These are phyloP conservation scores for Hydrophis major DNA, from an alignment of 2,797 vertebrate species.

Conservation along the genomic window DNA sequence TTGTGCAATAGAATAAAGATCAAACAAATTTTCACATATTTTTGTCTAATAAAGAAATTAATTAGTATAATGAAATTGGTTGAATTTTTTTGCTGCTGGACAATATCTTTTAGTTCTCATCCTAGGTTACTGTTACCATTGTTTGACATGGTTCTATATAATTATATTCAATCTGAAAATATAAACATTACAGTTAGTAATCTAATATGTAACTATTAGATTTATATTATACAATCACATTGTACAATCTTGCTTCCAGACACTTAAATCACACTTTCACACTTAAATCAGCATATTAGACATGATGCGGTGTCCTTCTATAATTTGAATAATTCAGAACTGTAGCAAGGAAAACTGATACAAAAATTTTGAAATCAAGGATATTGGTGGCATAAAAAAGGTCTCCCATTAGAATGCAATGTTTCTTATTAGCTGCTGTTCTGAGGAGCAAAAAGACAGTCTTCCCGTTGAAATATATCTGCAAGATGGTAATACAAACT, in stretches of 20 bases:
- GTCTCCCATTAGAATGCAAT: not conserved
- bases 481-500: not conserved
- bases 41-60: not conserved
- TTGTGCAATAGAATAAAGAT: not conserved
- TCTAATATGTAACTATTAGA: not conserved
- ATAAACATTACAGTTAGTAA: not conserved
- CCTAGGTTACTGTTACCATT: not conserved
- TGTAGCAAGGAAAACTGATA: not conserved
- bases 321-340: slow-evolving; percentile 1
- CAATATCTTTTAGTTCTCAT: not conserved
- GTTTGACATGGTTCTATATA: not conserved
- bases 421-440: not conserved
- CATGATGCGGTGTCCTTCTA: not conserved
- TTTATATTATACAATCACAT: not conserved
- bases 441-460: not conserved
- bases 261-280: not conserved
- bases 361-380: not conserved
- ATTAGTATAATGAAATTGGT: not conserved
- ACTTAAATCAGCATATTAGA: not conserved
- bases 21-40: not conserved
- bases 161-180: not conserved
- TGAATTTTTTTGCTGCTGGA: not conserved
- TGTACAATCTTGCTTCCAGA: not conserved
- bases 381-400: not conserved
- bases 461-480: not conserved